Percentiles rank a stretch among this genome's conserved stretches.
phyloP scores from a whole-genome alignment of 2,888 invertebrate genomes.

The Andrena chrysosceles region DNA sequence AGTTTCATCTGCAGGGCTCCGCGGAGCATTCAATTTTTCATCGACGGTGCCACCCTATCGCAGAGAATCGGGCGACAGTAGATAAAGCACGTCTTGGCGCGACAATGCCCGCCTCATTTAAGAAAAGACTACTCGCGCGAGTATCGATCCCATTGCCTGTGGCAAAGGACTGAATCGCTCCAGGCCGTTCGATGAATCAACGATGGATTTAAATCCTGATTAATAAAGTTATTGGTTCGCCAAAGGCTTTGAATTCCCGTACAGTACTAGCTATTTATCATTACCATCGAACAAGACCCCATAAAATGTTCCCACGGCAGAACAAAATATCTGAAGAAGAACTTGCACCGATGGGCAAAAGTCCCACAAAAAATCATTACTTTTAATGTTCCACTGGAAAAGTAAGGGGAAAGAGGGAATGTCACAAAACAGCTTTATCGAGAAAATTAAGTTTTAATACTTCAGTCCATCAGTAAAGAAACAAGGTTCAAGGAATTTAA shows the following conservation, averaged over 20 bases:
- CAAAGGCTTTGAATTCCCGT: background rate
- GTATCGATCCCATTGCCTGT: slow-evolving; percentile 59
- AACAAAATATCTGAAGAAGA: background rate
- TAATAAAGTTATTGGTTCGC: slow-evolving; percentile 48
- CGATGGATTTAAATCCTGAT: slow-evolving; percentile 55
- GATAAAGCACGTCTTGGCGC: slow-evolving; percentile 65
- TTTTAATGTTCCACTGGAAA: too few relatives aligned
- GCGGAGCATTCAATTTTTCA: slow-evolving; percentile 15
- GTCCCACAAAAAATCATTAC: too few relatives aligned
- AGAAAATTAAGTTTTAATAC: too few relatives aligned
- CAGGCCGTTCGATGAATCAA: slow-evolving; percentile 38
- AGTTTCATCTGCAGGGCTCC: slow-evolving; percentile 43
- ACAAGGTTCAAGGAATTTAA: too few relatives aligned
- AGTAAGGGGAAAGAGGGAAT: too few relatives aligned
- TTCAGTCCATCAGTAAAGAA: too few relatives aligned
- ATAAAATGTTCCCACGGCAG: background rate
- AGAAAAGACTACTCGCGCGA: slow-evolving; percentile 50
- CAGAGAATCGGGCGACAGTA: slow-evolving; percentile 13
- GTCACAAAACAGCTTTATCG: too few relatives aligned
- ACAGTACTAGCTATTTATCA: background rate
- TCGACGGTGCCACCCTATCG: slow-evolving; percentile 36
- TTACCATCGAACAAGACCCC: background rate
- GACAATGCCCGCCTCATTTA: slow-evolving; percentile 63
- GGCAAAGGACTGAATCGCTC: slow-evolving; percentile 27
- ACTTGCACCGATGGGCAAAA: background rate